These are phyloP conservation scores for Coelopa frigida DNA, from an alignment of 1,140 invertebrate genomes.

Conservation along the genomic window DNA sequence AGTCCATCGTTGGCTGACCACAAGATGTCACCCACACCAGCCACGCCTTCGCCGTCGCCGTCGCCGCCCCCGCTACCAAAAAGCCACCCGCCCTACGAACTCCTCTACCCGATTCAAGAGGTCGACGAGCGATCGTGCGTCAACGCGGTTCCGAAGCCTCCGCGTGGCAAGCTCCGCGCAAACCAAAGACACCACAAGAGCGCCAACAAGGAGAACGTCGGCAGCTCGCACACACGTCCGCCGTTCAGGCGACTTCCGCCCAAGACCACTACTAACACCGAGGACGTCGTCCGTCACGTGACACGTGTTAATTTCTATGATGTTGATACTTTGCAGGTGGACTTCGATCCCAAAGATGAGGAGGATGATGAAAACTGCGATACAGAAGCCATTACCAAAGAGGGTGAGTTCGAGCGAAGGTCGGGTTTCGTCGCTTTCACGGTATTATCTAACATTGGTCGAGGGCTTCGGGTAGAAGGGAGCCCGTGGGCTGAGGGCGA, in stretches of 20 bases:
- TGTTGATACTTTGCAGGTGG: slow-evolving; percentile 45
- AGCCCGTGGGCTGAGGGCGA: too few species aligned
- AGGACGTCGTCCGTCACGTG: slow-evolving; percentile 42
- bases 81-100: slow-evolving; percentile 4
- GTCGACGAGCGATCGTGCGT: slow-evolving; percentile 2
- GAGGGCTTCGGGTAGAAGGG: too few species aligned
- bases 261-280: slow-evolving; percentile 18
- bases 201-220: neutral
- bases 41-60: slow-evolving; percentile 8
- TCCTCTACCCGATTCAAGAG: neutral
- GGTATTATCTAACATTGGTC: too few species aligned
- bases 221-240: neutral
- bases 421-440: too few species aligned
- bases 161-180: slow-evolving; percentile 14
- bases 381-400: slow-evolving; percentile 46
- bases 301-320: slow-evolving; percentile 46
- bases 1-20: too few species aligned
- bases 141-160: slow-evolving; percentile 36
- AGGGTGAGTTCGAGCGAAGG: slow-evolving; percentile 38
- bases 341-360: slow-evolving; percentile 38
- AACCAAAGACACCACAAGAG: neutral
- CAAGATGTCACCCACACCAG: too few species aligned
- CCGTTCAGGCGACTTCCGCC: neutral
- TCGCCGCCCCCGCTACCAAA: slow-evolving; percentile 10
- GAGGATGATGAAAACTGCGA: slow-evolving; percentile 34